Evolutionary conservation across 2,113 vertebrate species (phyloP).

Genomic region (Zosterops pallidus): DNA sequence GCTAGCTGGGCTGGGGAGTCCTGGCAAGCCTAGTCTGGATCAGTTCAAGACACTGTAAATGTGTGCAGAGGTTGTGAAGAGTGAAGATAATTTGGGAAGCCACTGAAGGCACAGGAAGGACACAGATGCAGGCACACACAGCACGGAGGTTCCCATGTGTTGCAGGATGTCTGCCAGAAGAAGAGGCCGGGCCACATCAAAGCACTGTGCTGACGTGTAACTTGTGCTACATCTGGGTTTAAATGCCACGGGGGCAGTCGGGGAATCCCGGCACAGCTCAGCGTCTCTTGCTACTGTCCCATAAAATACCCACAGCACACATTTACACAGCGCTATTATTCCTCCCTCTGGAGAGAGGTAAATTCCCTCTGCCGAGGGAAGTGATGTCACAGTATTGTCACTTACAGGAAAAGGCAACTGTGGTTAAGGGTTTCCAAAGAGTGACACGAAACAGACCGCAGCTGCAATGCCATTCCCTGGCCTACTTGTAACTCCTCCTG

Average conservation of each 20-base stretch:
- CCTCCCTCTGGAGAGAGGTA: neutral
- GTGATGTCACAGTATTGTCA: neutral
- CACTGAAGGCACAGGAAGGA: neutral
- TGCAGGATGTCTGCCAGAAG: neutral
- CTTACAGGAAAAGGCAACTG: neutral
- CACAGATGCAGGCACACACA: neutral
- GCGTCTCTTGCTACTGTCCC: fast-evolving
- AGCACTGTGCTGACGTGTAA: neutral
- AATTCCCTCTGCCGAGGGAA: neutral
- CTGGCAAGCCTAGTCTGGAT: neutral
- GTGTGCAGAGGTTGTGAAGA: neutral
- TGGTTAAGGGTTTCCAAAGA: neutral
- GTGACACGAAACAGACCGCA: neutral
- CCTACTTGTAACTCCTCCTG: neutral
- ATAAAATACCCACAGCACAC: neutral
- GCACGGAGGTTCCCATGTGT: neutral
- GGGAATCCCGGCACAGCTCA: neutral
- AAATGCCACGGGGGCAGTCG: neutral
- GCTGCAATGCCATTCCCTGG: neutral
- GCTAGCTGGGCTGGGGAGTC: neutral
- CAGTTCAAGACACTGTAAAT: neutral
- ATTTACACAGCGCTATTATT: neutral
- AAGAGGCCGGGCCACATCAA: neutral
- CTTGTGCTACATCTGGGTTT: neutral
- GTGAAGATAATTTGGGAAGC: neutral